Conservation (phyloP, 2,888 invertebrate species). For the Tachina lurida region DNA sequence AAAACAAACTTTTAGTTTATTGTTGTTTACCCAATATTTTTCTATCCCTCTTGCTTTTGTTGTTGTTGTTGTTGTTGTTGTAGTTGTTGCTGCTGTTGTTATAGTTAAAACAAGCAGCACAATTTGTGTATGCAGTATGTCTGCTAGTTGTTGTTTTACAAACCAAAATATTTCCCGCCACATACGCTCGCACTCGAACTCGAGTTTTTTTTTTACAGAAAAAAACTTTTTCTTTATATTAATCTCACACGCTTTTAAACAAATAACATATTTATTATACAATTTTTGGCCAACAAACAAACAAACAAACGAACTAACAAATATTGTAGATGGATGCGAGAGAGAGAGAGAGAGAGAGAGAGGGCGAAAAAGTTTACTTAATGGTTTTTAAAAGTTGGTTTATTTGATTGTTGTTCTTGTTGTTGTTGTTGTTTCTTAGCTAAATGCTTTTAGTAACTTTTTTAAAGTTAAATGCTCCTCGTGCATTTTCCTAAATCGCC, state of each 20-base stretch:
- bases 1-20: constrained; percentile 68
- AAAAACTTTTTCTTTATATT: constrained; percentile 68
- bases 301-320: constrained; percentile 26
- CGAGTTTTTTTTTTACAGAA: constrained; percentile 3
- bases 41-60: not conserved
- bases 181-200: constrained; percentile 11
- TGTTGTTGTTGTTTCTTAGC: constrained; percentile 39
- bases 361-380: constrained; percentile 57
- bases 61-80: constrained; percentile 26
- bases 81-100: not conserved
- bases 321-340: constrained; percentile 1
- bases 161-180: constrained; percentile 69
- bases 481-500: constrained; percentile 22
- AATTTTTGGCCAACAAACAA: constrained; percentile 61
- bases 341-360: not conserved
- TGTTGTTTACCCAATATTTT: constrained; percentile 58
- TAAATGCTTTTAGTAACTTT: constrained; percentile 60
- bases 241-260: constrained; percentile 72
- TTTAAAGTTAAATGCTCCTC: constrained; percentile 38
- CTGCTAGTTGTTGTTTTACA: constrained; percentile 11
- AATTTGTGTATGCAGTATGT: constrained; percentile 12
- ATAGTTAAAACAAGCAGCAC: not conserved
- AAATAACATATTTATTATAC: constrained; percentile 72
- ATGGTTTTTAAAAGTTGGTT: constrained; percentile 66
- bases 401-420: constrained; percentile 41